phyloP scores from a whole-genome alignment of 2,888 invertebrate genomes.

The Scrobipalpa costella region DNA sequence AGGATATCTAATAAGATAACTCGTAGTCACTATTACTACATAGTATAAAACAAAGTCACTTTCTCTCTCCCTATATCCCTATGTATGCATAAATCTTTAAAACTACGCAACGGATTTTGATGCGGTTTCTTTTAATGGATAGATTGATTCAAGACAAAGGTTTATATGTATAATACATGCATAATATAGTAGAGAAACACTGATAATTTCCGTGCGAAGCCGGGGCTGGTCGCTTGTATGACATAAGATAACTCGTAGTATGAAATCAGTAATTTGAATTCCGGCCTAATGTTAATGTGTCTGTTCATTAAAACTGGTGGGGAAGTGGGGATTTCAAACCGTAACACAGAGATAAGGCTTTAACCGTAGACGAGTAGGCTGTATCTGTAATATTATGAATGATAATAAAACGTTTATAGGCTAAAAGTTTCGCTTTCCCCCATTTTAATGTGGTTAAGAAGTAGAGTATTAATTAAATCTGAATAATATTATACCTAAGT shows the following conservation, averaged over 20 bases:
- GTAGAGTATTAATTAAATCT: neutral
- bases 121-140: too few species aligned
- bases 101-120: too few species aligned
- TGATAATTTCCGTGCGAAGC: too few species aligned
- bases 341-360: constrained; percentile 8
- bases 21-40: too few species aligned
- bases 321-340: neutral
- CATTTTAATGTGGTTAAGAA: neutral
- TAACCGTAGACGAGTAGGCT: constrained; percentile 16
- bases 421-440: constrained; percentile 15
- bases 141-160: too few species aligned
- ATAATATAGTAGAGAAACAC: too few species aligned
- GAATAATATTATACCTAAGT: neutral
- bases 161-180: too few species aligned
- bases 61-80: too few species aligned
- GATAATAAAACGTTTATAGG: constrained; percentile 17
- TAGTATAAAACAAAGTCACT: too few species aligned
- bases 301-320: constrained; percentile 22
- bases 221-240: too few species aligned
- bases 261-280: constrained; percentile 39
- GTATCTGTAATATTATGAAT: constrained; percentile 16
- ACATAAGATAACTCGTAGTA: constrained; percentile 40
- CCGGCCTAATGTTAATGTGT: constrained; percentile 41
- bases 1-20: constrained; percentile 33
- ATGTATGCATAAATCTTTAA: too few species aligned